These are phyloP conservation scores for Oligia fasciuncula DNA, from an alignment of 2,888 invertebrate species.

Conservation along the genomic window DNA sequence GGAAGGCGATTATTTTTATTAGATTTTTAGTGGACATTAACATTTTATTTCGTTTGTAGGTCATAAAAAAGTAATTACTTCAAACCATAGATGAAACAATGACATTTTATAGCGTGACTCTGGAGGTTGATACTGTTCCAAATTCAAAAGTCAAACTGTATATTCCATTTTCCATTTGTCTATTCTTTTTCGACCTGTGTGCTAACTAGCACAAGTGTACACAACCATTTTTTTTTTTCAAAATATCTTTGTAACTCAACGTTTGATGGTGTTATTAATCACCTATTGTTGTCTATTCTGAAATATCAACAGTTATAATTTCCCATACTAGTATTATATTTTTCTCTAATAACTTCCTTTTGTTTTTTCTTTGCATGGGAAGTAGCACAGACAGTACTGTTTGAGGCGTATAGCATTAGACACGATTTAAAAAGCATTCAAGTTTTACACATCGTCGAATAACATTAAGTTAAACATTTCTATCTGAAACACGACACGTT, in stretches of 20 bases:
- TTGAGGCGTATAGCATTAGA: conserved; percentile 27
- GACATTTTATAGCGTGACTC: not conserved
- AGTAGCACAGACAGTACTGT: conserved; percentile 58
- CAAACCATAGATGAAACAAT: conserved; percentile 17
- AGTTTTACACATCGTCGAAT: conserved; percentile 33
- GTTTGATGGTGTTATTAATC: not conserved
- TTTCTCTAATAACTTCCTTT: conserved; percentile 55
- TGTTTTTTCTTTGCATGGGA: conserved; percentile 53
- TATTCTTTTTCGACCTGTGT: not conserved
- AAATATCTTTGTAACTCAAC: not conserved
- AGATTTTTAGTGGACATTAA: conserved; percentile 9
- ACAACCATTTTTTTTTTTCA: not conserved
- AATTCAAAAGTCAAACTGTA: conserved; percentile 25
- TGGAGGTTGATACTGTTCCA: conserved; percentile 18
- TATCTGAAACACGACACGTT: conserved; percentile 11
- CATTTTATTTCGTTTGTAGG: conserved; percentile 9
- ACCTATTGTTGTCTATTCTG: conserved; percentile 13
- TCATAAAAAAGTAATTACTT: not conserved
- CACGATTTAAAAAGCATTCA: conserved; percentile 34
- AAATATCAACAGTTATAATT: conserved; percentile 58
- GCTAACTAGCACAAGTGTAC: not conserved
- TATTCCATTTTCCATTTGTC: not conserved
- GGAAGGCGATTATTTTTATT: conserved; percentile 17
- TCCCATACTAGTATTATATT: conserved; percentile 50
- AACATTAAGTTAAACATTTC: conserved; percentile 12